phyloP scores from a whole-genome alignment of 2,797 vertebrate species.

The Columba guinea region DNA sequence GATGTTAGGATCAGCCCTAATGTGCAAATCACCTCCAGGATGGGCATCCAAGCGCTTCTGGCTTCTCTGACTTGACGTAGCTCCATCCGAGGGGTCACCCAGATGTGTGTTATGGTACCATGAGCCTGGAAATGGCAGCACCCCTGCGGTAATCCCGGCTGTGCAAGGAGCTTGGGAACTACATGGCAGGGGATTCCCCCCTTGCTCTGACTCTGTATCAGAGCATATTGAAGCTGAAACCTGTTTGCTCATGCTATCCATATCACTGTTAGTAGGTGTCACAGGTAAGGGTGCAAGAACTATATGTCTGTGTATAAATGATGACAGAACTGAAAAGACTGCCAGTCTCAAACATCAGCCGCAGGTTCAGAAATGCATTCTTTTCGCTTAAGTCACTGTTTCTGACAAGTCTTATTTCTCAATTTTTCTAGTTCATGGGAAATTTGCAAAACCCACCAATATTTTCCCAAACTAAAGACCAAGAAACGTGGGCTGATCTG shows the following conservation, averaged over 20 bases:
- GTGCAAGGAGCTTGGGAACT: no score
- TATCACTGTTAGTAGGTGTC: neutral
- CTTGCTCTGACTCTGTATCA: neutral
- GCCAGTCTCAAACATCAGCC: neutral
- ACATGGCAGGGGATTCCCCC: neutral
- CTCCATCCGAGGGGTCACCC: neutral
- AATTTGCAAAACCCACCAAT: neutral
- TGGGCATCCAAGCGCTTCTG: neutral
- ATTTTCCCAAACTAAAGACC: neutral
- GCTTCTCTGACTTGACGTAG: neutral
- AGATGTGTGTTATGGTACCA: neutral
- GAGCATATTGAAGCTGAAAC: neutral
- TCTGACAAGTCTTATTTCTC: neutral
- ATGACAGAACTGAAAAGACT: neutral
- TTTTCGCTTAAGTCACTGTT: neutral
- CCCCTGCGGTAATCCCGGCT: neutral
- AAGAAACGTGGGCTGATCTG: neutral
- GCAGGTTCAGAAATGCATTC: neutral
- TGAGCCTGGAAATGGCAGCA: neutral
- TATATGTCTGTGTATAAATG: neutral
- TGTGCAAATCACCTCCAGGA: neutral
- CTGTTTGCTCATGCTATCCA: neutral
- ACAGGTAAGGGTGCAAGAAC: neutral
- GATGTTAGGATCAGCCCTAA: neutral
- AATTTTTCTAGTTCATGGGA: neutral